Percentiles rank a stretch among this genome's conserved stretches.
Conservation (phyloP, 2,888 invertebrate genomes). For the Hybos culiciformis region DNA sequence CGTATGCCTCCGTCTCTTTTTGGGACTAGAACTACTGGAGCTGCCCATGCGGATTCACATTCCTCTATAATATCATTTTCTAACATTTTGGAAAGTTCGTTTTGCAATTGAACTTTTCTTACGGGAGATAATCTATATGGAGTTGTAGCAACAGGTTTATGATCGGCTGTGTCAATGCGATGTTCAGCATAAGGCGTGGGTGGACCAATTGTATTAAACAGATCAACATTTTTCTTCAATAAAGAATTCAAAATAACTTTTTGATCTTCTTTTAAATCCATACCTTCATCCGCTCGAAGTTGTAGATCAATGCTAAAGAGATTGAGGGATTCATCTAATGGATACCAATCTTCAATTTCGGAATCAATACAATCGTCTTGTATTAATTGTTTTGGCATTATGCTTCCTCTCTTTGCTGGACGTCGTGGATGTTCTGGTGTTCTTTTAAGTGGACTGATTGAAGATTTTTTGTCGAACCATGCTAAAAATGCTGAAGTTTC, state of each 20-base stretch:
- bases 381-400: no score
- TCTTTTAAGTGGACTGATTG: background rate
- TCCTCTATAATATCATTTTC: conserved; percentile 13
- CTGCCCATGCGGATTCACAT: conserved; percentile 7
- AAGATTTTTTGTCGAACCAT: background rate
- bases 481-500: background rate
- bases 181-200: background rate
- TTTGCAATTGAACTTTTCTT: conserved; percentile 9
- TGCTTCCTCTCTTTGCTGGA: no score
- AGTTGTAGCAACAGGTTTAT: conserved; percentile 21
- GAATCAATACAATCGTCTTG: background rate
- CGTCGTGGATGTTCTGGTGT: no score
- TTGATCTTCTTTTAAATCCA: background rate
- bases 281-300: background rate
- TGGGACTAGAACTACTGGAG: conserved; percentile 12
- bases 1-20: conserved; percentile 18
- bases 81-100: conserved; percentile 3
- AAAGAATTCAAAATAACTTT: background rate
- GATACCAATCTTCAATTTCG: background rate
- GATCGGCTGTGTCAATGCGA: conserved; percentile 3
- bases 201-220: background rate
- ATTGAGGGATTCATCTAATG: no score
- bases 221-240: background rate
- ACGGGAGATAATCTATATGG: conserved; percentile 23
- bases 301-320: background rate